These are phyloP conservation scores for Atta texana DNA, from an alignment of 1,140 invertebrate genomes.

Conservation along the genomic window DNA sequence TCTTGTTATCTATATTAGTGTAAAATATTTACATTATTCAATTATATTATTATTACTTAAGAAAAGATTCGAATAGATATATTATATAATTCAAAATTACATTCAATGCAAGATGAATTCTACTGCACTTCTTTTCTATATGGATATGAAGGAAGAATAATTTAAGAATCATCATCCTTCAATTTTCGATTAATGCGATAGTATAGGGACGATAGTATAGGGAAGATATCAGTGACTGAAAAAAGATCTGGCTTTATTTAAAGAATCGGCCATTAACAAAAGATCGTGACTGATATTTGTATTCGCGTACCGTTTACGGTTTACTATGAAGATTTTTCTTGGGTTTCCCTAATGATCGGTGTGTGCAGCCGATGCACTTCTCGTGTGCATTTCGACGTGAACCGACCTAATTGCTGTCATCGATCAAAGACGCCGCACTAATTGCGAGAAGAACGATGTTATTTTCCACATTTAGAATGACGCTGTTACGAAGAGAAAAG, in stretches of 20 bases:
- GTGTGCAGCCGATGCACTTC: conserved; percentile 24
- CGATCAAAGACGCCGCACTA: conserved; percentile 69
- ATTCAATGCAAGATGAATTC: not conserved
- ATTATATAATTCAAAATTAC: not conserved
- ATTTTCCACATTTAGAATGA: conserved; percentile 49
- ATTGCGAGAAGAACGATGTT: conserved; percentile 63
- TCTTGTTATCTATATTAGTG: not conserved
- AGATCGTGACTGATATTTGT: conserved; percentile 39
- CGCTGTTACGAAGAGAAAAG: not conserved
- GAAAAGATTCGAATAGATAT: not conserved
- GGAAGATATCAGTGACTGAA: not conserved
- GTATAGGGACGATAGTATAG: not conserved
- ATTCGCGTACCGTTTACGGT: conserved; percentile 10
- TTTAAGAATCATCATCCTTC: not conserved
- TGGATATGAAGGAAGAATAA: not conserved
- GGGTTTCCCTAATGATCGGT: conserved; percentile 25
- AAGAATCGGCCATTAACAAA: conserved; percentile 48
- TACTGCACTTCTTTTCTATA: not conserved
- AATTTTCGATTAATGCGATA: conserved; percentile 8
- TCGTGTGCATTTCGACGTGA: conserved; percentile 46
- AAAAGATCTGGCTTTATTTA: conserved; percentile 14
- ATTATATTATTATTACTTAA: not conserved
- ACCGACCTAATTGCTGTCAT: conserved; percentile 64
- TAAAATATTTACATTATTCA: conserved; percentile 2
- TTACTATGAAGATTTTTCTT: conserved; percentile 31